Conservation (phyloP, 2,113 vertebrate genomes). For the Pseudorasbora parva region DNA sequence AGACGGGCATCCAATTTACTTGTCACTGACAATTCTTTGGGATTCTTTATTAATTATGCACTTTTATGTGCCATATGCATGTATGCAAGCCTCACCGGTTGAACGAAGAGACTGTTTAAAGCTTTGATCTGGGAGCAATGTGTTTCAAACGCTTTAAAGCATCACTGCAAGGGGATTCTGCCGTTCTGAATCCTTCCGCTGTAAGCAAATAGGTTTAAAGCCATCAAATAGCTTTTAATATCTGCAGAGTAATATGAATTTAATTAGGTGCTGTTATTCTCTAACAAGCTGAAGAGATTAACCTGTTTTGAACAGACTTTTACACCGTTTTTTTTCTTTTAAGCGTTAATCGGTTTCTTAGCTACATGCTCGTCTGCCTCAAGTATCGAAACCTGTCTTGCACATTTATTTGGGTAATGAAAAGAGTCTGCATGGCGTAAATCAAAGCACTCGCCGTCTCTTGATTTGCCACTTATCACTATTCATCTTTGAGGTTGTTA, state of each 20-base stretch:
- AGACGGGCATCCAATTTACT: conserved; percentile 4
- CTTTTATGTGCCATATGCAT: not conserved
- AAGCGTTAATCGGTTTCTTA: conserved; percentile 46
- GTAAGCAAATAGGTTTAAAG: conserved; percentile 21
- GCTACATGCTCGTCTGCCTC: conserved; percentile 41
- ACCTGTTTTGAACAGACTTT: not conserved
- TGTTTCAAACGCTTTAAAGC: conserved; percentile 27
- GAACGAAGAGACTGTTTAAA: not conserved
- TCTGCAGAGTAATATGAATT: conserved; percentile 47
- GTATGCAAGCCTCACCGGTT: not conserved
- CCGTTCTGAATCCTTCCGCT: not conserved
- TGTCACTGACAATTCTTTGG: not conserved
- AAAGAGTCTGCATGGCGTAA: conserved; percentile 26
- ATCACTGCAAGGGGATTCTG: not conserved
- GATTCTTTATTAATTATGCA: conserved; percentile 18
- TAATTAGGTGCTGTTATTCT: conserved; percentile 43
- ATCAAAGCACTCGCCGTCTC: conserved; percentile 14
- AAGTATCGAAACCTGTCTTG: conserved; percentile 48
- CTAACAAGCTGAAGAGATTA: conserved; percentile 25
- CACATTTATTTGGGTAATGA: conserved; percentile 35
- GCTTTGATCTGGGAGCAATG: conserved; percentile 15
- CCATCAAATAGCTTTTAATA: conserved; percentile 43
- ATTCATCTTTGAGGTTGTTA: conserved; percentile 18
- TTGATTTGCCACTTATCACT: conserved; percentile 25
- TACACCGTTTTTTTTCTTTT: conserved; percentile 28